Conservation (phyloP, 2,113 vertebrate species). For the Pungitius pungitius region DNA sequence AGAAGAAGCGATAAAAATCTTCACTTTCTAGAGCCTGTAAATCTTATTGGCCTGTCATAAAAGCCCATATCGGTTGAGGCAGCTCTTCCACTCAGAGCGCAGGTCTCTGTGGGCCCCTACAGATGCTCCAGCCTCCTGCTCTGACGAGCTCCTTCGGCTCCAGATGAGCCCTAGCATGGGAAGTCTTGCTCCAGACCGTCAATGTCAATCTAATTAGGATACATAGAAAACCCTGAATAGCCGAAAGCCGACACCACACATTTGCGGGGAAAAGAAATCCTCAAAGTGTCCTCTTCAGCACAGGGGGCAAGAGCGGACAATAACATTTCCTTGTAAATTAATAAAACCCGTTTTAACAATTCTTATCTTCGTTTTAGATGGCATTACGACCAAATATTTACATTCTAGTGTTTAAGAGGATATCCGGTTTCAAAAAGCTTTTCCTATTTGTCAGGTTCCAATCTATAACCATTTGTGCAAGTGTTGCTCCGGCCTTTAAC, state of each 20-base stretch:
- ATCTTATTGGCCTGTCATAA: conserved; percentile 92
- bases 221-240: conserved; percentile 81
- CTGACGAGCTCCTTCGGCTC: conserved; percentile 82
- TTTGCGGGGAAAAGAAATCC: conserved; percentile 84
- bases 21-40: conserved; percentile 86
- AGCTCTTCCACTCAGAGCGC: conserved; percentile 77
- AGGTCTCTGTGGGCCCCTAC: conserved; percentile 78
- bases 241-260: conserved; percentile 88
- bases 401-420: conserved; percentile 92
- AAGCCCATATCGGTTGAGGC: conserved; percentile 88
- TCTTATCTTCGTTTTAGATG: conserved; percentile 88
- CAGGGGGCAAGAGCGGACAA: conserved; percentile 80
- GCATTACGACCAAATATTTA: conserved; percentile 97
- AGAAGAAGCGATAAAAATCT: conserved; percentile 88
- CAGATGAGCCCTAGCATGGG: conserved; percentile 80
- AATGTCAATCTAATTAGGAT: conserved; percentile 90
- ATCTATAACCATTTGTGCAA: conserved; percentile 80
- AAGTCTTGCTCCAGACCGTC: conserved; percentile 87
- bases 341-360: conserved; percentile 90
- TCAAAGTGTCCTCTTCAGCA: conserved; percentile 85
- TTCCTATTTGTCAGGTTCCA: conserved; percentile 77
- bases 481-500: conserved; percentile 69
- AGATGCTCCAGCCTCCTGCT: conserved; percentile 82
- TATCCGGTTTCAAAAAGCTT: conserved; percentile 89
- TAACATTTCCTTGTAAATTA: conserved; percentile 90